Conservation (phyloP, 2,888 invertebrate species). For the Apamea monoglypha region DNA sequence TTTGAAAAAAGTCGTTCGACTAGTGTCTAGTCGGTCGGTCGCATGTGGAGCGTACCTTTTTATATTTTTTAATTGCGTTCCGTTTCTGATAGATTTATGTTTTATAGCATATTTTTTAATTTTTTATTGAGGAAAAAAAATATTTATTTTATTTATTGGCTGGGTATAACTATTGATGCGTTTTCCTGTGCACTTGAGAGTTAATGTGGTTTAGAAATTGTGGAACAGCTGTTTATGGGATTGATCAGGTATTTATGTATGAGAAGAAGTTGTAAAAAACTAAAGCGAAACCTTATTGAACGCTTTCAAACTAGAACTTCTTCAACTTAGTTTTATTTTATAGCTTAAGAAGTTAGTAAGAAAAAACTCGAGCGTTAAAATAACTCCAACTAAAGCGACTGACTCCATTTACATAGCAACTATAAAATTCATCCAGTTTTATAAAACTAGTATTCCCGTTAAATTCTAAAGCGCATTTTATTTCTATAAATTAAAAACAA, state of each 20-base stretch:
- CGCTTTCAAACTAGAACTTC: slow-evolving; percentile 6
- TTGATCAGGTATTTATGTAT: slow-evolving; percentile 40
- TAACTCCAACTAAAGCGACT: neutral
- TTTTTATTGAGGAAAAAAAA: slow-evolving; percentile 55
- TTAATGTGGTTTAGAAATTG: slow-evolving; percentile 42
- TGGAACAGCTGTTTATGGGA: slow-evolving; percentile 32
- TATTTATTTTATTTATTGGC: slow-evolving; percentile 62
- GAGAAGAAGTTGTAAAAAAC: slow-evolving; percentile 21
- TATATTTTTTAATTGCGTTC: slow-evolving; percentile 69
- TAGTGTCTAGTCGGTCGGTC: slow-evolving; percentile 71
- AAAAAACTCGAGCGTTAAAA: slow-evolving; percentile 16
- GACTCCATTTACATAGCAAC: slow-evolving; percentile 20
- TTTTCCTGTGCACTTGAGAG: slow-evolving; percentile 48
- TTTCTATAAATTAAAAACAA: slow-evolving; percentile 44
- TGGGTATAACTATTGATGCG: slow-evolving; percentile 47
- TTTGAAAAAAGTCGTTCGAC: slow-evolving; percentile 83
- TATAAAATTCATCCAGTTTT: slow-evolving; percentile 38
- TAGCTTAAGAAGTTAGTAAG: neutral
- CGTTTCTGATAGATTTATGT: slow-evolving; percentile 66
- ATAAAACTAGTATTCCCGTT: slow-evolving; percentile 51
- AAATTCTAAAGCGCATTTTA: slow-evolving; percentile 46
- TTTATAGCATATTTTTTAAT: slow-evolving; percentile 58
- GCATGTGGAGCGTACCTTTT: slow-evolving; percentile 64
- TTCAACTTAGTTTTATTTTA: slow-evolving; percentile 16
- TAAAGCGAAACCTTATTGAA: slow-evolving; percentile 6